Conservation (phyloP, 23 tunicate genomes). For the Aplidium turbinatum region DNA sequence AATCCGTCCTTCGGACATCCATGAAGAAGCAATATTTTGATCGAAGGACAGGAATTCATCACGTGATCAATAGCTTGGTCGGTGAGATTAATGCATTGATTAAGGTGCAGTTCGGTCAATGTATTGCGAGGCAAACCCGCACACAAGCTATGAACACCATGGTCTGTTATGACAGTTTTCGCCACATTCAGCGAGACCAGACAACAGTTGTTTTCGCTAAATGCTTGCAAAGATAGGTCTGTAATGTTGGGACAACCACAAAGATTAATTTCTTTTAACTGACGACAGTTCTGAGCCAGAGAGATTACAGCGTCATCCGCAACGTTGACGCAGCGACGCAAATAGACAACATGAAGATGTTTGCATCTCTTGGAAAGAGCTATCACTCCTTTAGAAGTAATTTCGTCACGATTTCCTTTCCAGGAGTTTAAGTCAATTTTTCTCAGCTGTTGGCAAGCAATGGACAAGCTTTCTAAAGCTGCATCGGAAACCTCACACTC, state of each 20-base stretch:
- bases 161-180: conserved; percentile 58
- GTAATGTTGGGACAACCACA: conserved; percentile 58
- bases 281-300: conserved; percentile 50
- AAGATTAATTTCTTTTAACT: conserved; percentile 47
- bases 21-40: conserved; percentile 59
- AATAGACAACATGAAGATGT: conserved; percentile 45
- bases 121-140: conserved; percentile 20
- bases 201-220: conserved; percentile 26
- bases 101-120: conserved; percentile 66
- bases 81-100: conserved; percentile 49
- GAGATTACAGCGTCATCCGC: conserved; percentile 40
- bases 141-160: conserved; percentile 44
- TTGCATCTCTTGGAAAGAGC: conserved; percentile 42
- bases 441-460: conserved; percentile 25
- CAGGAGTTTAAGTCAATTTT: conserved; percentile 75
- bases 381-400: conserved; percentile 48
- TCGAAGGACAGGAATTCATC: conserved; percentile 22
- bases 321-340: conserved; percentile 53
- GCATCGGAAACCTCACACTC: conserved; percentile 51
- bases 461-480: conserved; percentile 29
- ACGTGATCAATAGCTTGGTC: conserved; percentile 55
- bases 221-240: conserved; percentile 48
- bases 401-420: conserved; percentile 35
- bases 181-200: conserved; percentile 61
- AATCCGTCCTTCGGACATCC: conserved; percentile 70